phyloP scores from a whole-genome alignment of 2,113 vertebrate species.

The Rhabdomys dilectus region DNA sequence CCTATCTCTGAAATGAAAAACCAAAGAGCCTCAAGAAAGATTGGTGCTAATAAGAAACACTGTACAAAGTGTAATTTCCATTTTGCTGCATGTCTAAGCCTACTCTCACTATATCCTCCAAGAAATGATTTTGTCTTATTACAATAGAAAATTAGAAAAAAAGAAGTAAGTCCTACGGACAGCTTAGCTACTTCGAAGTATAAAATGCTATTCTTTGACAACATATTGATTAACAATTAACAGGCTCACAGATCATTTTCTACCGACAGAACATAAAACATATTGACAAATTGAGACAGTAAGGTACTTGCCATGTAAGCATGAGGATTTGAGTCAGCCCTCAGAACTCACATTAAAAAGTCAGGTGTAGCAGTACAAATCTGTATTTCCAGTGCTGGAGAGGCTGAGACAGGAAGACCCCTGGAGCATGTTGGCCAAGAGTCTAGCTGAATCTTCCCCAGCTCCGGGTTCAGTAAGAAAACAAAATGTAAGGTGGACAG shows the following conservation, averaged over 20 bases:
- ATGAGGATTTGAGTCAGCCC: no score
- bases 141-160: not conserved
- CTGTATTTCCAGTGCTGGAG: not conserved
- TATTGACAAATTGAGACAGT: not conserved
- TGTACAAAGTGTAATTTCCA: not conserved
- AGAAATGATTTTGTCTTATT: conserved; percentile 11
- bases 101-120: not conserved
- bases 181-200: not conserved
- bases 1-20: conserved; percentile 18
- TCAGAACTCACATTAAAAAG: not conserved
- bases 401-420: not conserved
- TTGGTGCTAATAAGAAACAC: conserved; percentile 11
- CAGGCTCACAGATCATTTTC: conserved; percentile 40
- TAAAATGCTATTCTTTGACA: not conserved
- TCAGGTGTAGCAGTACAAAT: no score
- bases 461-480: not conserved
- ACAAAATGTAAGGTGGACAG: not conserved
- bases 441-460: not conserved
- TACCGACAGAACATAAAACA: not conserved
- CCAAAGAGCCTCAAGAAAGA: not conserved
- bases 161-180: conserved; percentile 27
- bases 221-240: not conserved
- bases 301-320: not conserved
- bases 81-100: not conserved
- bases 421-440: not conserved